A percentile compares a stretch with the other conserved stretches of the same genome.
phyloP scores from a whole-genome alignment of 2,888 invertebrate species.

The Aethes cnicana region DNA sequence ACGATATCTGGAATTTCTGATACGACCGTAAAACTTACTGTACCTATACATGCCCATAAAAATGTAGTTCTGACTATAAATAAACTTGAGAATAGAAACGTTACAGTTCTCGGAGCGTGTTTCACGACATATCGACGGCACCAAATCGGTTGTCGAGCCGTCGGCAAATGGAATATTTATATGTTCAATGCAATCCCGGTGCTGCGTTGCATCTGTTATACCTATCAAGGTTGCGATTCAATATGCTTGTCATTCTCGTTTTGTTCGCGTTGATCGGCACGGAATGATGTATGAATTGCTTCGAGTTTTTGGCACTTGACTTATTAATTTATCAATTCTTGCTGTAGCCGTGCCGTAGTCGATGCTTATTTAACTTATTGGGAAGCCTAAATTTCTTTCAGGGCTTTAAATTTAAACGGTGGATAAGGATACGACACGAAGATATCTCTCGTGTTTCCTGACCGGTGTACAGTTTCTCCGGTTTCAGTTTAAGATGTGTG shows the following conservation, averaged over 20 bases:
- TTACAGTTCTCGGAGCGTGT: background rate
- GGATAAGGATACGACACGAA: no score
- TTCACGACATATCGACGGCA: slow-evolving; percentile 34
- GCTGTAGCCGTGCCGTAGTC: no score
- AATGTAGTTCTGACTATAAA: no score
- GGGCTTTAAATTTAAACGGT: no score
- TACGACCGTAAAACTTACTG: background rate
- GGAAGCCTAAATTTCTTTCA: no score
- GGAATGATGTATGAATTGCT: background rate
- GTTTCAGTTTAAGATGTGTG: no score
- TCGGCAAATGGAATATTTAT: slow-evolving; percentile 14
- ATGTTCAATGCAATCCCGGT: slow-evolving; percentile 38
- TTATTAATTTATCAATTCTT: no score
- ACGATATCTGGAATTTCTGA: background rate
- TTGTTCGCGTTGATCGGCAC: background rate
- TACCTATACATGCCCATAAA: no score
- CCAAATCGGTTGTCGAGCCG: slow-evolving; percentile 5
- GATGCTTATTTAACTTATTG: no score
- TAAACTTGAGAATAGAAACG: no score
- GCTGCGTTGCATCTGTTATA: slow-evolving; percentile 45
- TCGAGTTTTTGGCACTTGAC: background rate
- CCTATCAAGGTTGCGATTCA: slow-evolving; percentile 45
- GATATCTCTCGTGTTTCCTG: no score
- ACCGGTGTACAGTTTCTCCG: no score
- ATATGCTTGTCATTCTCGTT: slow-evolving; percentile 12